These are phyloP conservation scores for Coremacera marginata DNA, from an alignment of 2,888 invertebrate species.

Conservation along the genomic window DNA sequence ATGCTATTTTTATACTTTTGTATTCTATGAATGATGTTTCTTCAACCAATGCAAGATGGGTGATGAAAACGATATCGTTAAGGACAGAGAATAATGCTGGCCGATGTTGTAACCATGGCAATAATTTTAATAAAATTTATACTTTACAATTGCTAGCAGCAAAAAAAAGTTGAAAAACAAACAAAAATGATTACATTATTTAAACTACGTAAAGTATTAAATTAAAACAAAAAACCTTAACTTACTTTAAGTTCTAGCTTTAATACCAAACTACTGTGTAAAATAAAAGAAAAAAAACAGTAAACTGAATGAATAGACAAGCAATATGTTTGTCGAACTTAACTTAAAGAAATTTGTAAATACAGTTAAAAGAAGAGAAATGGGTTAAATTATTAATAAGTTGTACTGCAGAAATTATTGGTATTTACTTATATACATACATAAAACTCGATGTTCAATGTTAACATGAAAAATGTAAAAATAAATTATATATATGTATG, in stretches of 20 bases:
- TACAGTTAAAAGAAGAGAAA: not conserved
- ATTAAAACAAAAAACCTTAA: not conserved
- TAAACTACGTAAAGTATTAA: not conserved
- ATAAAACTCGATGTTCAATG: constrained; percentile 12
- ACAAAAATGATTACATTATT: not conserved
- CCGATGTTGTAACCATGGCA: constrained; percentile 43
- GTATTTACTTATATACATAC: not conserved
- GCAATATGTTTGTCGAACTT: not conserved
- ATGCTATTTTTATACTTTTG: constrained; percentile 27
- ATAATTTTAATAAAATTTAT: constrained; percentile 40
- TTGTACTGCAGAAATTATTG: not conserved
- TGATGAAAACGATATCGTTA: not conserved
- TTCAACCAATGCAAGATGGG: not conserved
- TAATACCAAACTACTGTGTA: not conserved
- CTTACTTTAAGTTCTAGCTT: not conserved
- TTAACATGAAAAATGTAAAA: not conserved
- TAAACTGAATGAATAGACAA: not conserved
- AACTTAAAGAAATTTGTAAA: constrained; percentile 38
- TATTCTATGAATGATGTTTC: not conserved
- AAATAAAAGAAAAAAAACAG: not conserved
- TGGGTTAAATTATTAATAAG: not conserved
- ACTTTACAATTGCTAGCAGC: not conserved
- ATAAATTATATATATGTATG: not conserved
- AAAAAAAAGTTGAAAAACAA: not conserved
- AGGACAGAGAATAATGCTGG: not conserved